These are phyloP conservation scores for Vesta saturnalis DNA, from an alignment of 2,888 invertebrate genomes.

Conservation along the genomic window DNA sequence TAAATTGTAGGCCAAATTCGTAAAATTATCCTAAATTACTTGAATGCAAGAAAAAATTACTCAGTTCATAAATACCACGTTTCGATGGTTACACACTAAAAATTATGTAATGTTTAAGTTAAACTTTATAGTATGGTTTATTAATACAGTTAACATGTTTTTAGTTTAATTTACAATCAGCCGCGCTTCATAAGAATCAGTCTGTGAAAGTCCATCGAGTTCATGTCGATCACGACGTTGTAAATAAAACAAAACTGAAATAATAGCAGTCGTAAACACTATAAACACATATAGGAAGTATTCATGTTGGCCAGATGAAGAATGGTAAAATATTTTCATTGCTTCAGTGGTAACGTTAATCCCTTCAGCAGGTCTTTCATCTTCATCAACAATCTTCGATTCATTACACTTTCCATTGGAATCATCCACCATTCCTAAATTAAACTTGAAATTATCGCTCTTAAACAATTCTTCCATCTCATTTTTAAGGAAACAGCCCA, in stretches of 20 bases:
- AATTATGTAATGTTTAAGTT: too few species aligned
- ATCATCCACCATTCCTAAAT: constrained; percentile 43
- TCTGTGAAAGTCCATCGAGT: not conserved
- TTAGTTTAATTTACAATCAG: constrained; percentile 44
- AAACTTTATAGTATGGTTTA: too few species aligned
- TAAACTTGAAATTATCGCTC: constrained; percentile 54
- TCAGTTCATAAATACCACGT: too few species aligned
- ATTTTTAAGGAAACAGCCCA: constrained; percentile 55
- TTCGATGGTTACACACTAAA: too few species aligned
- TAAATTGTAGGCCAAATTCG: too few species aligned
- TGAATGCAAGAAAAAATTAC: too few species aligned
- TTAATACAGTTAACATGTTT: too few species aligned
- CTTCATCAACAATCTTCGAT: constrained; percentile 6
- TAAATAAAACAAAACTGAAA: constrained; percentile 52
- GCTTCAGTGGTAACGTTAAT: not conserved
- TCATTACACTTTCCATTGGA: constrained; percentile 48
- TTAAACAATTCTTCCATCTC: constrained; percentile 55
- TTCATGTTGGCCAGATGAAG: constrained; percentile 24
- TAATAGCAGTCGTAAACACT: constrained; percentile 46
- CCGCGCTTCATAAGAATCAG: not conserved
- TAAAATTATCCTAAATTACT: too few species aligned
- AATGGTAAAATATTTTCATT: not conserved
- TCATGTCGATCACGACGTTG: constrained; percentile 39
- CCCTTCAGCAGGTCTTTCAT: not conserved
- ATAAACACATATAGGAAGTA: constrained; percentile 44